Percentiles rank a stretch among this genome's conserved stretches.
These are phyloP conservation scores for Lydus trimaculatus DNA, from an alignment of 2,888 invertebrate species.

Conservation along the genomic window DNA sequence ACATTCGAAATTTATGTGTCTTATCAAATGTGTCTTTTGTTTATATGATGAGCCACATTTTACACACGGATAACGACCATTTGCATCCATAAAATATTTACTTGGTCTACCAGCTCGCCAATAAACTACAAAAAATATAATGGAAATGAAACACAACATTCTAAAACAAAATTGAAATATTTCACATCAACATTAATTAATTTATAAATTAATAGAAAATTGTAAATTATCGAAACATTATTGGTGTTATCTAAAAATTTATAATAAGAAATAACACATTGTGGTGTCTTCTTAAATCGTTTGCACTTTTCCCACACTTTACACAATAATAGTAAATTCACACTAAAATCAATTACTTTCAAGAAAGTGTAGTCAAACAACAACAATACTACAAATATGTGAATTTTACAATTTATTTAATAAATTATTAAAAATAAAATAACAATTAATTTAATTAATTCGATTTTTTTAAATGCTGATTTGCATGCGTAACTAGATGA, in stretches of 20 bases:
- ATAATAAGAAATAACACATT: conserved; percentile 35
- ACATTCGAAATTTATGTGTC: conserved; percentile 49
- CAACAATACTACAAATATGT: neutral
- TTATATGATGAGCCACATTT: conserved; percentile 45
- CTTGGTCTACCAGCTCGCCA: conserved; percentile 30
- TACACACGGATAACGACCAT: conserved; percentile 41
- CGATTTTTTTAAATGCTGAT: neutral
- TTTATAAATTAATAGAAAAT: neutral
- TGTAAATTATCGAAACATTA: neutral
- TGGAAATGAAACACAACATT: neutral
- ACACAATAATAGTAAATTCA: conserved; percentile 31
- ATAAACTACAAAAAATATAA: conserved; percentile 27
- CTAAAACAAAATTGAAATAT: neutral
- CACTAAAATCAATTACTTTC: too few species aligned
- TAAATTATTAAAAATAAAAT: neutral
- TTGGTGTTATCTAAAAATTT: too few species aligned
- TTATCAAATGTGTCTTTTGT: conserved; percentile 48
- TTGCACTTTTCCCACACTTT: conserved; percentile 37
- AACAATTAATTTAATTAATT: neutral
- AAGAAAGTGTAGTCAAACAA: too few species aligned
- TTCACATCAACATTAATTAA: neutral
- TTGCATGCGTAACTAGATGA: conserved; percentile 21
- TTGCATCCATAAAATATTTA: conserved; percentile 41
- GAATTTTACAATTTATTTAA: neutral
- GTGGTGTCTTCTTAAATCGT: conserved; percentile 43